Percentiles rank a stretch among this genome's conserved stretches.
phyloP scores from a whole-genome alignment of 2,113 vertebrate species.

The Lamprotornis superbus region DNA sequence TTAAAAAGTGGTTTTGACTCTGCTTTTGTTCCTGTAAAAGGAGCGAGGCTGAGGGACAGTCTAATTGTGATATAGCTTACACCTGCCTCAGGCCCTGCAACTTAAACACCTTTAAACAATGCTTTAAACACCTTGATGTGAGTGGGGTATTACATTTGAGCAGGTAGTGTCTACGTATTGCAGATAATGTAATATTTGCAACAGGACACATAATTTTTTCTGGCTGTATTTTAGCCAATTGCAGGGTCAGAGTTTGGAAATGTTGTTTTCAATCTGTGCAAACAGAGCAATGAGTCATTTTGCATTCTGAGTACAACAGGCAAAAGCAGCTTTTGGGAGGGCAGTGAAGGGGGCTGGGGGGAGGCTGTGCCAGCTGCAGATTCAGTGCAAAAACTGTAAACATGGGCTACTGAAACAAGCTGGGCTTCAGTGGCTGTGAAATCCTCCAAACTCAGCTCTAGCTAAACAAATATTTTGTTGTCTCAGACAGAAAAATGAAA shows the following conservation, averaged over 20 bases:
- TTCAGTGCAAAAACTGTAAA: neutral
- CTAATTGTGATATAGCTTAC: neutral
- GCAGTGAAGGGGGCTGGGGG: neutral
- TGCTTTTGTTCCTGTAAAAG: neutral
- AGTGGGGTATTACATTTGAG: neutral
- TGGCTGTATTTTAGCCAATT: neutral
- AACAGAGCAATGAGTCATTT: neutral
- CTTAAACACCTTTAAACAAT: neutral
- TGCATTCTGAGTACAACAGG: neutral
- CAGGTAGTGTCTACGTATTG: neutral
- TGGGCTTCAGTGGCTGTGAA: neutral
- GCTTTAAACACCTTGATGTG: neutral
- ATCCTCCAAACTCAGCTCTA: neutral
- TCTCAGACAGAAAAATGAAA: slow-evolving; percentile 76
- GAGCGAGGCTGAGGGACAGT: neutral
- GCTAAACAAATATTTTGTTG: slow-evolving; percentile 7
- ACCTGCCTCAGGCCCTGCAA: neutral
- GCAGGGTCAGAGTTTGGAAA: neutral
- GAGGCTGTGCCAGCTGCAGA: neutral
- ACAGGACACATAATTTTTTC: neutral
- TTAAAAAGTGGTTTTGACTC: neutral
- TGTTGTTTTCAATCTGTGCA: neutral
- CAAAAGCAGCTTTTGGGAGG: slow-evolving; percentile 1
- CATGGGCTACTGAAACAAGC: neutral
- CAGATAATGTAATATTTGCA: neutral